phyloP scores from a whole-genome alignment of 2,113 vertebrate genomes.

The Irena cyanogastra region DNA sequence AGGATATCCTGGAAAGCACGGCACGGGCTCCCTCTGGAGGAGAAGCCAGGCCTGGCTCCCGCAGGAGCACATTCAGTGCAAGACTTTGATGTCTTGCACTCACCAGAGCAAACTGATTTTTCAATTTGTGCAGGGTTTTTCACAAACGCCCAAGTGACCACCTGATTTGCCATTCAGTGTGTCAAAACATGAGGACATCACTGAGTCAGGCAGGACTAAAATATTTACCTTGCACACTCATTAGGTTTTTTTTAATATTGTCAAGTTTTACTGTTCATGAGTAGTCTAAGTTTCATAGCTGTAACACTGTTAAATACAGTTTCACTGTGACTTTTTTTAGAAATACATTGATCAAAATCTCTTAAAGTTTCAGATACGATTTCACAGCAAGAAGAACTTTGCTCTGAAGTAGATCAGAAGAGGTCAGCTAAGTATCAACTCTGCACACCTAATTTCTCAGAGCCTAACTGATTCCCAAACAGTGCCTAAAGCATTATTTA shows the following conservation, averaged over 20 bases:
- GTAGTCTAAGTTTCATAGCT: not conserved
- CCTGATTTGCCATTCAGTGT: not conserved
- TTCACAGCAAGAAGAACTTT: not conserved
- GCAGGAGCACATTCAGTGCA: not conserved
- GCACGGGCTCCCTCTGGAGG: slow-evolving; percentile 26
- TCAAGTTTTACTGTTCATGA: not conserved
- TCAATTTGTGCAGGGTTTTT: not conserved
- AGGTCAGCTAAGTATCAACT: not conserved
- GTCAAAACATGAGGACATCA: not conserved
- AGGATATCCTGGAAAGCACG: not conserved
- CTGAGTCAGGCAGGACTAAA: not conserved
- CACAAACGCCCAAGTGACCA: not conserved
- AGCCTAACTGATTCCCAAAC: not conserved
- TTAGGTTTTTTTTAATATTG: not conserved
- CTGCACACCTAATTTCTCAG: not conserved
- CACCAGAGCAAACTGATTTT: not conserved
- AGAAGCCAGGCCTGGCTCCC: not conserved
- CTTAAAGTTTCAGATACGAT: not conserved
- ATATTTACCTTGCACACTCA: not conserved
- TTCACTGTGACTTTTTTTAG: not conserved
- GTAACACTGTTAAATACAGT: not conserved
- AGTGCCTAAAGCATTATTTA: not conserved
- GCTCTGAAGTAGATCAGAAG: not conserved
- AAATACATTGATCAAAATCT: not conserved
- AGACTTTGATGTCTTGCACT: not conserved